phyloP scores from a whole-genome alignment of 2,888 invertebrate species.

The Petrolisthes cinctipes region DNA sequence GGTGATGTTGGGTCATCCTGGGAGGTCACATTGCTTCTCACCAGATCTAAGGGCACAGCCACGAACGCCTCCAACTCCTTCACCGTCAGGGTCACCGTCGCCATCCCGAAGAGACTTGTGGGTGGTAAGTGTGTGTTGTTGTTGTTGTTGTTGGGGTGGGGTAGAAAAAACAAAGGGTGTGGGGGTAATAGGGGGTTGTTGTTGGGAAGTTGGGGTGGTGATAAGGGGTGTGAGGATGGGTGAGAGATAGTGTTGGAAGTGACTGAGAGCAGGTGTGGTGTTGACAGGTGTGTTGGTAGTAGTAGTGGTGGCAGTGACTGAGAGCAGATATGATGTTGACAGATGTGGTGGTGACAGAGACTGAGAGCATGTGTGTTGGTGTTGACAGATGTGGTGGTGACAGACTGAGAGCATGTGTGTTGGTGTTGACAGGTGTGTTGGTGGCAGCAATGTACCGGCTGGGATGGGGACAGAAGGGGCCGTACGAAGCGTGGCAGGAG shows the following conservation, averaged over 20 bases:
- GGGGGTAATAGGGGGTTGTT: not conserved
- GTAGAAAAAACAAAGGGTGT: not conserved
- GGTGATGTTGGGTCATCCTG: not conserved
- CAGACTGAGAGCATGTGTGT: not conserved
- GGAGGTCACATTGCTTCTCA: not conserved
- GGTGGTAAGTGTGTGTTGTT: constrained; percentile 10
- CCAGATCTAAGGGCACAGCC: not conserved
- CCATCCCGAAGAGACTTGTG: not conserved
- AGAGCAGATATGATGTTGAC: no score
- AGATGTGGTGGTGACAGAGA: not conserved
- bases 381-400: no score
- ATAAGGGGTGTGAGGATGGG: not conserved
- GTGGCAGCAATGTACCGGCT: constrained; percentile 14
- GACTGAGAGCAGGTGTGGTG: not conserved
- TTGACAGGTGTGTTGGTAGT: no score
- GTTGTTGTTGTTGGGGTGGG: not conserved
- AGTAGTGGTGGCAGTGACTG: no score
- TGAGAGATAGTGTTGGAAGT: no score
- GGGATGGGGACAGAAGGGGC: constrained; percentile 8
- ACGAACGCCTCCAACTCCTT: not conserved
- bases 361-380: not conserved
- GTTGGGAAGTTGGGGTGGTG: not conserved
- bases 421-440: not conserved
- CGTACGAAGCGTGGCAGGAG: constrained; percentile 45
- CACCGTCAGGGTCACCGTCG: constrained; percentile 7